Percentiles rank a stretch among this genome's conserved stretches.
phyloP scores from a whole-genome alignment of 1,140 invertebrate genomes.

The Kradibia gibbosae region DNA sequence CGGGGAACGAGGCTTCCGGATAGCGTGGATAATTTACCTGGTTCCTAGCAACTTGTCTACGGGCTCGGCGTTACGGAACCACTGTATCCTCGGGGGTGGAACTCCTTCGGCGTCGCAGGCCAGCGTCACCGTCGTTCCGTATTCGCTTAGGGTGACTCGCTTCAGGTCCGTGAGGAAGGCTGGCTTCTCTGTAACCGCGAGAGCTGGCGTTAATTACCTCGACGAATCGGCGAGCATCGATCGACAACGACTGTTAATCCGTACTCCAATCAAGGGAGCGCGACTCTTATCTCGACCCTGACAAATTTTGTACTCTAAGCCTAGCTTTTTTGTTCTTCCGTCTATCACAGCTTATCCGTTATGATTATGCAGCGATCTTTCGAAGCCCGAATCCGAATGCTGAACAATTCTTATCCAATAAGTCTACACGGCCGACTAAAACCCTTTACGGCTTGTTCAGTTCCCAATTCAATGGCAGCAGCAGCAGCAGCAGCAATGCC shows the following conservation, averaged over 20 bases:
- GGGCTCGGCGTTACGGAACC: constrained; percentile 81
- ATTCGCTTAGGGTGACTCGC: constrained; percentile 85
- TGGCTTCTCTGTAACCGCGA: constrained; percentile 80
- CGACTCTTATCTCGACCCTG: too few relatives aligned
- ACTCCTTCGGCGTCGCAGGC: constrained; percentile 85
- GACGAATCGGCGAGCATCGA: background rate
- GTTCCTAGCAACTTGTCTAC: constrained; percentile 69
- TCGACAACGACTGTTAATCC: constrained; percentile 1
- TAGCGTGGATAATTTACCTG: constrained; percentile 55
- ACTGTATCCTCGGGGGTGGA: constrained; percentile 84
- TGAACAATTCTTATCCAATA: too few relatives aligned
- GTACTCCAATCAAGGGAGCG: too few relatives aligned
- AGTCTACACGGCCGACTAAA: too few relatives aligned
- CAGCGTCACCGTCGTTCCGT: constrained; percentile 80
- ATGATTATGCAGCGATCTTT: too few relatives aligned
- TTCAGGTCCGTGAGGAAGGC: constrained; percentile 80
- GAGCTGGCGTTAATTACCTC: background rate
- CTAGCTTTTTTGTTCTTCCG: too few relatives aligned
- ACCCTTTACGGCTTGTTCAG: too few relatives aligned
- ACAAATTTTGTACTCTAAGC: too few relatives aligned
- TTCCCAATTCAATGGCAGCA: too few relatives aligned
- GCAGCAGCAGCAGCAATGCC: too few relatives aligned
- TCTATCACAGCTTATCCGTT: too few relatives aligned
- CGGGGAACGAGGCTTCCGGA: background rate
- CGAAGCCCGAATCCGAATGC: too few relatives aligned